Conservation (phyloP, 2,113 vertebrate genomes). For the Hemicordylus capensis region DNA sequence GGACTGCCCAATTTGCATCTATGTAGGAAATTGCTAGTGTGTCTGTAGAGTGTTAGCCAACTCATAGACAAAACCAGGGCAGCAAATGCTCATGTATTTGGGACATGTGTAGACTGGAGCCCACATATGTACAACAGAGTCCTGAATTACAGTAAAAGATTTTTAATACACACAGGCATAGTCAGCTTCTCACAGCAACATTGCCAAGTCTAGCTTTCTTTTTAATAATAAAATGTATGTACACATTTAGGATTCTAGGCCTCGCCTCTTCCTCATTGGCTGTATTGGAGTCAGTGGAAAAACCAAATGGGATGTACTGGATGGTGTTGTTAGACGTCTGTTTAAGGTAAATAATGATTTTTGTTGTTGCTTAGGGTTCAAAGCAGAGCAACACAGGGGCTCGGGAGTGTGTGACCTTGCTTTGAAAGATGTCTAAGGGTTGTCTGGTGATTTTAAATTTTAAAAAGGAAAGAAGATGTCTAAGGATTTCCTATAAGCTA, state of each 20-base stretch:
- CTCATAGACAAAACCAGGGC: neutral
- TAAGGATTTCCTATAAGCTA: too few species aligned
- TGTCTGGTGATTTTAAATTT: too few species aligned
- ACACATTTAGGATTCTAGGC: conserved; percentile 80
- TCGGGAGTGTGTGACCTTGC: rapidly evolving
- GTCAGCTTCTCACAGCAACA: neutral
- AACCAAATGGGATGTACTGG: conserved; percentile 98
- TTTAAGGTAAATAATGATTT: conserved; percentile 86
- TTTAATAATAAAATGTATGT: neutral
- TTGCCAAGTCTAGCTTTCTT: neutral
- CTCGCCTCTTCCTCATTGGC: conserved; percentile 90
- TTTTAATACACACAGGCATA: neutral
- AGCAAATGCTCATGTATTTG: neutral
- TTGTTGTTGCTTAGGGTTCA: neutral
- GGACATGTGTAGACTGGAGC: neutral
- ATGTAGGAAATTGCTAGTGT: neutral
- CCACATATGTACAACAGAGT: neutral
- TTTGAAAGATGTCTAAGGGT: neutral
- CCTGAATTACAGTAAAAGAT: neutral
- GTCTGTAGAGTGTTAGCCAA: neutral
- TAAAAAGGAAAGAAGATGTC: too few species aligned
- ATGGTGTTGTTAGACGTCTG: conserved; percentile 91
- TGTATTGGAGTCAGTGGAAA: conserved; percentile 98
- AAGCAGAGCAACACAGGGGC: too few species aligned
- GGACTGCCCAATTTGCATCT: neutral